Evolutionary conservation across 30 jellyfish, hydroid and myxozoan genomes (phyloP).

Genomic region (Pseudorhiza aurosa): DNA sequence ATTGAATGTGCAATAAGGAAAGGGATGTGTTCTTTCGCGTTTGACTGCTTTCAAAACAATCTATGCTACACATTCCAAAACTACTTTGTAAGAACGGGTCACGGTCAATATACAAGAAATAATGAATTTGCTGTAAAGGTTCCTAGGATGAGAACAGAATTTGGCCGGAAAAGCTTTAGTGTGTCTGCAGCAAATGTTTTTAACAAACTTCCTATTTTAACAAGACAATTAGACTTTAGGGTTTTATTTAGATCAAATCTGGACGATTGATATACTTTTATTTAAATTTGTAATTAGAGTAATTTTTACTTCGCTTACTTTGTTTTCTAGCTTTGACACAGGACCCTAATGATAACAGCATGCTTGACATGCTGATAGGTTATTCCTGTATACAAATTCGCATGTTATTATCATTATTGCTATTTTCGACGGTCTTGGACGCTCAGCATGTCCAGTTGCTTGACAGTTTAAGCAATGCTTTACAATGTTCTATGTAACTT

Average conservation of each 20-base stretch:
- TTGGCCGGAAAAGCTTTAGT: constrained; percentile 12
- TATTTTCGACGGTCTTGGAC: constrained; percentile 29
- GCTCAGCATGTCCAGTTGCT: constrained; percentile 46
- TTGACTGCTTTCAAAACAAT: too few species aligned
- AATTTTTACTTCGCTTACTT: constrained; percentile 18
- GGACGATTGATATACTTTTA: background rate
- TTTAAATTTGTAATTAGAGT: constrained; percentile 1
- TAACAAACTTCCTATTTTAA: constrained; percentile 35
- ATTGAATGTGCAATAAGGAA: too few species aligned
- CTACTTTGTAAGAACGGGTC: constrained; percentile 9
- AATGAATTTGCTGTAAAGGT: background rate
- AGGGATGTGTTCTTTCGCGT: too few species aligned
- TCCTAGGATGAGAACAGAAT: constrained; percentile 1
- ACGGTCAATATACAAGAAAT: constrained; percentile 14
- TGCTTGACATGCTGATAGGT: constrained; percentile 36
- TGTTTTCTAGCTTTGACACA: constrained; percentile 7
- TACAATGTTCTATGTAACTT: constrained; percentile 11
- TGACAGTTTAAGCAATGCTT: constrained; percentile 25
- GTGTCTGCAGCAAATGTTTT: constrained; percentile 38
- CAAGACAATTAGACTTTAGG: constrained; percentile 53
- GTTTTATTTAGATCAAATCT: constrained; percentile 23
- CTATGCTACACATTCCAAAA: background rate
- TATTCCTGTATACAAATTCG: constrained; percentile 52
- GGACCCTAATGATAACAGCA: constrained; percentile 43
- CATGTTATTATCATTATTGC: constrained; percentile 23